These are phyloP conservation scores for Nycticorax nycticorax DNA, from an alignment of 2,113 vertebrate species.

Conservation along the genomic window DNA sequence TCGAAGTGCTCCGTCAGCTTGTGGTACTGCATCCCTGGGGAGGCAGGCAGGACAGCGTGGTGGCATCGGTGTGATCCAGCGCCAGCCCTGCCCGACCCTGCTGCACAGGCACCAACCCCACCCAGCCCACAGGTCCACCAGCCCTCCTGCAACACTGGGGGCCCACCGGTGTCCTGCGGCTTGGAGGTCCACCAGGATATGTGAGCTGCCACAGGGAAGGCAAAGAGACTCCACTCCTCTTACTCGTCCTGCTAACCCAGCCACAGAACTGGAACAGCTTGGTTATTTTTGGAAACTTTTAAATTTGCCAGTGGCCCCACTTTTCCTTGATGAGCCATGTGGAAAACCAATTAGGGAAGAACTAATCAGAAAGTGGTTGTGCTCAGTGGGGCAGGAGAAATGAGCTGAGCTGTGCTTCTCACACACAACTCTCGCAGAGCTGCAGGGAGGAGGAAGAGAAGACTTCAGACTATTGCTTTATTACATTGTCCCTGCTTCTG, in stretches of 20 bases:
- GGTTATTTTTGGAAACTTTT: slow-evolving; percentile 5
- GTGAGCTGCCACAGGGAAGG: fast-evolving
- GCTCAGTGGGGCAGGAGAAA: slow-evolving; percentile 26
- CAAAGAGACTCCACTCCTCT: not conserved
- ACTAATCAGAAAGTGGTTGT: not conserved
- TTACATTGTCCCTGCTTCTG: not conserved
- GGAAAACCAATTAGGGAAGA: slow-evolving; percentile 40
- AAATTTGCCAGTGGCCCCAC: not conserved
- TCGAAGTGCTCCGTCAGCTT: slow-evolving; percentile 89
- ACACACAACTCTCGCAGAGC: not conserved
- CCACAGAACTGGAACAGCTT: not conserved
- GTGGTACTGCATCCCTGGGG: slow-evolving; percentile 88
- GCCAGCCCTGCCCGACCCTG: not conserved
- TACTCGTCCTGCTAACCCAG: not conserved
- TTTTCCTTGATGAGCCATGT: slow-evolving; percentile 14
- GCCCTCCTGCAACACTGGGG: not conserved
- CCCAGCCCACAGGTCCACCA: not conserved
- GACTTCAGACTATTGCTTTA: not conserved
- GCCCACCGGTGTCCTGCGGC: not conserved
- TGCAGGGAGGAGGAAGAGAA: not conserved
- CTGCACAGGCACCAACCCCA: not conserved
- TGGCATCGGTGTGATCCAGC: fast-evolving
- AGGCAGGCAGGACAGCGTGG: not conserved
- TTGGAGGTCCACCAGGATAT: not conserved
- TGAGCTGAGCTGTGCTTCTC: not conserved